Base-by-base conservation (phyloP, 2,797 vertebrate species). In the Melanotaenia parkinsoni region DNA sequence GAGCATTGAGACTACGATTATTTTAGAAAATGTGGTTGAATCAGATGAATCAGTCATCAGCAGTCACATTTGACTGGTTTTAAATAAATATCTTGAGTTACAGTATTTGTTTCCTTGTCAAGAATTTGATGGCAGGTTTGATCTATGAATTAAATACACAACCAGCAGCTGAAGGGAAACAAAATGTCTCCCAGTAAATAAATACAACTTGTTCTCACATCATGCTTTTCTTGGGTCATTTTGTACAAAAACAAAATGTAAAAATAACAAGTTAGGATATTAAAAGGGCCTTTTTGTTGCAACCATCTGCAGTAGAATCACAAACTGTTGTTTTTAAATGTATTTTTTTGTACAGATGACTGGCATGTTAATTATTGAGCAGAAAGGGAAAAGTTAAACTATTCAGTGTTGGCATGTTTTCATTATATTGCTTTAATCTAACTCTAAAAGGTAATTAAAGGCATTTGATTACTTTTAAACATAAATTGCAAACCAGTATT, bases 1-100 rank as follows among this genome's bases (percentile, higher is more conserved):
- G 10, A 4, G 7, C 35, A 63, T 16, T n/a, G 58, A 61, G 47
- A 24, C 45, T 65, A 28, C 56, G 30, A 65, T 66, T 38, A 57
- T 63, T 26, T 74, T 57, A 26, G 24, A 24, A 58, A n/a, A 64
- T 38, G n/a, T 1, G 9, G 51, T 58, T 40, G n/a, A 45, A 58
- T 56, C 13, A 57, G 38, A 35, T n/a, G 35, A 66, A 43, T 58
- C 35, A 20, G 16, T 63, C 58, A 57, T 43, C 59, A 57, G 61
- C 13, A 26, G 28, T 22, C 35, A 22, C n/a, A 68, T 66, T 40
- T 77, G 28, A 28, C n/a, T 45, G 59, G 43, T 30, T 61, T 67
- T 20, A 54, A 50, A 67, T 43, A 45, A 43, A 40, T 11, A 58
- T 5, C 47, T 57, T 24, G 11, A 54, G 20, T 58, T 58, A 24